These are phyloP conservation scores for Tiliacea aurago DNA, from an alignment of 2,888 invertebrate species.

Conservation along the genomic window DNA sequence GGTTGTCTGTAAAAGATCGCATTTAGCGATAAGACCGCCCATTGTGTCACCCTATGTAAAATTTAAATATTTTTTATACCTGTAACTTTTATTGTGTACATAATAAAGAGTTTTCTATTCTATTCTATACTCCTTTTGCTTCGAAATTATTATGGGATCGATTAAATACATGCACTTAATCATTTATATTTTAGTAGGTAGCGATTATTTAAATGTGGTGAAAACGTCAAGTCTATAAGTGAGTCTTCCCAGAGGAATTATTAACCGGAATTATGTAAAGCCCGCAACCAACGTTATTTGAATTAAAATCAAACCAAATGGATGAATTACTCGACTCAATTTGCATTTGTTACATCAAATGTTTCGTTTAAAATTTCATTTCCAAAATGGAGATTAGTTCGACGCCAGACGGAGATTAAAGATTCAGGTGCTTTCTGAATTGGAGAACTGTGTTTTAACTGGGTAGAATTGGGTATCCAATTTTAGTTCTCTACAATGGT, in stretches of 20 bases:
- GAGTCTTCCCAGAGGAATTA: constrained; percentile 21
- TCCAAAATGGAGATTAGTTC: constrained; percentile 38
- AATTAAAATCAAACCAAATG: constrained; percentile 58
- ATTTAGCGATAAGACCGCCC: too few species aligned
- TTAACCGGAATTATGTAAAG: constrained; percentile 47
- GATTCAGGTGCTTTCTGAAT: constrained; percentile 22
- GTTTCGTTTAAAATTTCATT: constrained; percentile 41
- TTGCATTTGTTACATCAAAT: constrained; percentile 52
- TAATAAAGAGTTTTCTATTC: too few species aligned
- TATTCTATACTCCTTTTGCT: too few species aligned
- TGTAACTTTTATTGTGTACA: too few species aligned
- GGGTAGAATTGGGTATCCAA: background rate
- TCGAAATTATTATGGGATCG: background rate
- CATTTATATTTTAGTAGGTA: background rate
- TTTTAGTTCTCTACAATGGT: background rate
- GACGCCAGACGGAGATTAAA: constrained; percentile 36
- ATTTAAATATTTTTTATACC: too few species aligned
- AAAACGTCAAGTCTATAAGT: constrained; percentile 26
- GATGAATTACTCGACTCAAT: constrained; percentile 45
- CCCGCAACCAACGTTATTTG: constrained; percentile 26
- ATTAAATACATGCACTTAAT: background rate
- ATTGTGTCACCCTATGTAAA: too few species aligned
- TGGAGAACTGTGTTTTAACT: background rate
- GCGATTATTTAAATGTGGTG: background rate
- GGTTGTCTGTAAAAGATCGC: too few species aligned